Conservation (phyloP, 2,113 vertebrate genomes). For the Dipodomys ordii region DNA sequence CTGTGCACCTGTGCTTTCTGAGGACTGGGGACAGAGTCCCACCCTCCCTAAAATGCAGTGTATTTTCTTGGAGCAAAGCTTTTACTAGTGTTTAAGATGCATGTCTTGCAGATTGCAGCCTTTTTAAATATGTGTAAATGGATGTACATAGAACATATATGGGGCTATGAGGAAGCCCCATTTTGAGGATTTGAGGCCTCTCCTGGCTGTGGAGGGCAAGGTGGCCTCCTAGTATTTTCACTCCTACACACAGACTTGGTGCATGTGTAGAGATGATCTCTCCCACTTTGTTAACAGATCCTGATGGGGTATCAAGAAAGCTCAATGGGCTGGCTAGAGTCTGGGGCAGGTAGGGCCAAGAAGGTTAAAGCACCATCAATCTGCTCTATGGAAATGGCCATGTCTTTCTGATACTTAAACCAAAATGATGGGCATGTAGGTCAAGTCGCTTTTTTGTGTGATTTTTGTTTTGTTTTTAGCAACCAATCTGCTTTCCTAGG, state of each 20-base stretch:
- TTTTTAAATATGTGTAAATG: conserved; percentile 51
- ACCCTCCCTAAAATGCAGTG: neutral
- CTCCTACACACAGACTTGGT: neutral
- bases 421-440: conserved; percentile 79
- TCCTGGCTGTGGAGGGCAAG: conserved; percentile 21
- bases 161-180: neutral
- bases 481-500: conserved; percentile 79
- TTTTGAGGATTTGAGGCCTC: neutral
- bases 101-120: conserved; percentile 49
- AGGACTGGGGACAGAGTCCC: neutral
- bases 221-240: conserved; percentile 39
- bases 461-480: neutral
- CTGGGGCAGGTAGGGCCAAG: neutral
- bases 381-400: conserved; percentile 62
- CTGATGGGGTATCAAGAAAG: conserved; percentile 21
- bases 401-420: conserved; percentile 76
- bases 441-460: conserved; percentile 59
- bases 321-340: neutral
- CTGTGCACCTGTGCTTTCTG: neutral
- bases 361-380: conserved; percentile 45
- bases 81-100: conserved; percentile 69
- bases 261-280: conserved; percentile 52
- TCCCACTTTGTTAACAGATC: neutral
- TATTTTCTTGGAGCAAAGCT: neutral
- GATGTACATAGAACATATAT: conserved; percentile 65